Evolutionary conservation across 2,797 vertebrate genomes (phyloP), one percentile per base, ranked within the genome.

Genomic region (Neoniphon sammara): DNA sequence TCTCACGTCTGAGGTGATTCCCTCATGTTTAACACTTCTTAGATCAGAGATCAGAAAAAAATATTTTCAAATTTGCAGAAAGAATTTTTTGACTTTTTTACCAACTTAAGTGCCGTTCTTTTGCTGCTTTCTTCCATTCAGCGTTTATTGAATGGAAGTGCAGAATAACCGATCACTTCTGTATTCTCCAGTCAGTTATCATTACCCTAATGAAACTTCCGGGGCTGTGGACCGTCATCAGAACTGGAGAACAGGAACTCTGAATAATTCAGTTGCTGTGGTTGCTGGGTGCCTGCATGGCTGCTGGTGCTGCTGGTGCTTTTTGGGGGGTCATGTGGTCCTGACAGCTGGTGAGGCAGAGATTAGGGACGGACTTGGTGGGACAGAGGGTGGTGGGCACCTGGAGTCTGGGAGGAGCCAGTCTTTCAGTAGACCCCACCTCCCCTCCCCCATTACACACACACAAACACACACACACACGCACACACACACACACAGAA

Each of bases 271-370:
- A 90, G 75, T 88, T 60, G 49, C 39, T 74, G 73, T 73, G 66
- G 78, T 75, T 75, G n/a, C 70, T 76, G 73, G 77, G 63, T 77
- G 77, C 50, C 68, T 75, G 62, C 30, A 9, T 85, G 75, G 71
- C 77, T 86, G 74, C 64, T 76, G 72, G 74, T 78, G 70, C 69
- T 55, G 67, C 20, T 79, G 79, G 62, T 85, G 65, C 61, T 80
- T 83, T 83, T 77, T 6, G 25, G 23, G 42, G 65, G 77, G 70
- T 86, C 86, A 88, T 92, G 86, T 92, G 90, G 89, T 84, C 86
- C 81, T 78, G 91, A 91, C 93, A 94, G 92, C 92, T 94, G 93
- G 87, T 88, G 80, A 86, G 81, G 83, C 90, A 86, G 84, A 88
- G 91, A 92, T 93, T 93, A 93, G 81, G 81, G 80, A 78, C 71